Percentiles rank a stretch among this genome's conserved stretches.
phyloP scores from a whole-genome alignment of 2,113 vertebrate genomes.

The Istiophorus platypterus region DNA sequence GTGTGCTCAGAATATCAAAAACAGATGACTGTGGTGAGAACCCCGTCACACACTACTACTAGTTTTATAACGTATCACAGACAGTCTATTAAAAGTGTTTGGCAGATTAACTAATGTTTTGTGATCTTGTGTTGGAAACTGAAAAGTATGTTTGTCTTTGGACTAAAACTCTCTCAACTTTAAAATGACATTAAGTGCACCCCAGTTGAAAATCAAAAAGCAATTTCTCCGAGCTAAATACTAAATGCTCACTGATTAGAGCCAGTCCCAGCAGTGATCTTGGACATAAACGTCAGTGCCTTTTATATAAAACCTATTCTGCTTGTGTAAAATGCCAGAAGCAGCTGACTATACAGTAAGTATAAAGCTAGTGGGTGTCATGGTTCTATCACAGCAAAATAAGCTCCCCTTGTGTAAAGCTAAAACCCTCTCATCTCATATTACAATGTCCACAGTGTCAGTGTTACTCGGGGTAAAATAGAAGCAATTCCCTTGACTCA shows the following conservation, averaged over 20 bases:
- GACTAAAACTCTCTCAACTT: background rate
- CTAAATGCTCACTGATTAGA: background rate
- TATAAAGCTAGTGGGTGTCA: constrained; percentile 14
- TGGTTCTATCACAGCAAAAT: constrained; percentile 23
- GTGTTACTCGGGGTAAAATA: constrained; percentile 7
- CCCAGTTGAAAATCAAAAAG: background rate
- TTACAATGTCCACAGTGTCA: constrained; percentile 42
- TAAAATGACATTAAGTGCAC: background rate
- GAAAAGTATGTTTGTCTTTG: background rate
- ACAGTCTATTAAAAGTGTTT: background rate
- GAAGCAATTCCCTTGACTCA: background rate
- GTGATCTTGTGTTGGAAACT: constrained; percentile 2
- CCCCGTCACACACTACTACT: background rate
- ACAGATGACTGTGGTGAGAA: constrained; percentile 27
- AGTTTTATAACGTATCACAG: background rate
- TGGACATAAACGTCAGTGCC: background rate
- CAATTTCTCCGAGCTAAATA: background rate
- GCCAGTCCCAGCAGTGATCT: background rate
- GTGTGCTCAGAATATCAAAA: constrained; percentile 39
- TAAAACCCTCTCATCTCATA: constrained; percentile 42
- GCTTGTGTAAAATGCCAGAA: constrained; percentile 10
- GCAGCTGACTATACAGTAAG: constrained; percentile 23
- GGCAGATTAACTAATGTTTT: background rate
- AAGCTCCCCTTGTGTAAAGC: constrained; percentile 8
- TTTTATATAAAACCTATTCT: background rate